Percentiles rank a stretch among this genome's conserved stretches.
phyloP scores from a whole-genome alignment of 2,797 vertebrate species.

The Pachyuromys duprasi region DNA sequence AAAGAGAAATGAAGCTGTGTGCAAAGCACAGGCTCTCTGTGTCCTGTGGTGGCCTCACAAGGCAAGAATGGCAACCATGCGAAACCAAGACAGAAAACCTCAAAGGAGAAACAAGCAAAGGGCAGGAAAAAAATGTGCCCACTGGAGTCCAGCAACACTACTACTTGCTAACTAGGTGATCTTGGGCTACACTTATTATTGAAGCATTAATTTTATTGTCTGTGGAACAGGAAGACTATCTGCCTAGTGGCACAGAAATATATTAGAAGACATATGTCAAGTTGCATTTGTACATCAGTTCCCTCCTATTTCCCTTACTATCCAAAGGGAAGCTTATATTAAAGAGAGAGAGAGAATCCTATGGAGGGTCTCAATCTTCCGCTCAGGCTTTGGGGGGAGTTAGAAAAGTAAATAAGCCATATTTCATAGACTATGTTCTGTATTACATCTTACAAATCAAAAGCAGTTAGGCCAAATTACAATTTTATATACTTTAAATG shows the following conservation, averaged over 20 bases:
- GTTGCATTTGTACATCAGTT: constrained; percentile 8
- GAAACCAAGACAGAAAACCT: constrained; percentile 6
- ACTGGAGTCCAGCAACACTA: background rate
- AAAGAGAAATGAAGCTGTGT: background rate
- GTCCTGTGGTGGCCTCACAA: background rate
- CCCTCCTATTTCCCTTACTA: background rate
- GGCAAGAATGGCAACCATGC: background rate
- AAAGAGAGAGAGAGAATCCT: background rate
- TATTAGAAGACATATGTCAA: constrained; percentile 19
- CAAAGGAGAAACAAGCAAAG: background rate
- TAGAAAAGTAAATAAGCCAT: constrained; percentile 31
- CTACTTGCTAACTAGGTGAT: background rate
- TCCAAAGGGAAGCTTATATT: background rate
- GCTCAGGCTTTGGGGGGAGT: background rate
- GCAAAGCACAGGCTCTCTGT: background rate
- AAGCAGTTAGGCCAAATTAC: background rate
- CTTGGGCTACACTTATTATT: background rate
- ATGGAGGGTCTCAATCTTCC: background rate
- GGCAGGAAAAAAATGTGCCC: background rate
- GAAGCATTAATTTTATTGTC: constrained; percentile 9
- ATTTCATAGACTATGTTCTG: background rate
- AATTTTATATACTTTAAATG: constrained; percentile 25
- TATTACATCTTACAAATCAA: constrained; percentile 26
- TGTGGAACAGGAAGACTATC: background rate
- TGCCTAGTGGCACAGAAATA: background rate